These are phyloP conservation scores for Germaria angustata DNA, from an alignment of 2,888 invertebrate species.

Conservation along the genomic window DNA sequence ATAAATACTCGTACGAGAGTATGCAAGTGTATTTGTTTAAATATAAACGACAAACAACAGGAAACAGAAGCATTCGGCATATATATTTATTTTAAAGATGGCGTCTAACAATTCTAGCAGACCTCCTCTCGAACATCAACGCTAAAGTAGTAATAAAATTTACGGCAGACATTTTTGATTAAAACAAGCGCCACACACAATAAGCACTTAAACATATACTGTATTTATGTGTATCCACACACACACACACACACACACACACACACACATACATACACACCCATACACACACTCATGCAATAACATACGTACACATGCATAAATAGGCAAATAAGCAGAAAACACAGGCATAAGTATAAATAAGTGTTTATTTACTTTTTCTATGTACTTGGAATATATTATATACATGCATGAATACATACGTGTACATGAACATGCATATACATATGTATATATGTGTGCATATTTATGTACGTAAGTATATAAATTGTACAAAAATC, in stretches of 20 bases:
- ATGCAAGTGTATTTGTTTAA: neutral
- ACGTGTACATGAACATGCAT: slow-evolving; percentile 6
- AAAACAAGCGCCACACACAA: slow-evolving; percentile 69
- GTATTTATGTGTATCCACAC: neutral
- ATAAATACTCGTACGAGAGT: neutral
- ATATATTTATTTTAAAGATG: slow-evolving; percentile 63
- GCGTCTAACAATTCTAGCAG: slow-evolving; percentile 40
- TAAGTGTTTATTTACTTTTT: neutral
- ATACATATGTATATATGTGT: neutral
- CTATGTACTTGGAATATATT: neutral
- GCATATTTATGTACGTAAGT: neutral
- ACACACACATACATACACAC: neutral
- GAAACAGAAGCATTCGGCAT: slow-evolving; percentile 23
- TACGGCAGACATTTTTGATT: slow-evolving; percentile 79
- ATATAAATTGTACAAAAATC: neutral
- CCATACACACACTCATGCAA: neutral
- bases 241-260: neutral
- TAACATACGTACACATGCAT: neutral
- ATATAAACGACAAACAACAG: neutral
- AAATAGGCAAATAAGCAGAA: neutral
- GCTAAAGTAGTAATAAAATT: slow-evolving; percentile 77
- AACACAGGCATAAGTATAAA: neutral
- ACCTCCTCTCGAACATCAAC: slow-evolving; percentile 57
- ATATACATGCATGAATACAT: slow-evolving; percentile 14
- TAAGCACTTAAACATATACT: slow-evolving; percentile 35